These are phyloP conservation scores for Lypha dubia DNA, from an alignment of 2,888 invertebrate genomes.

Conservation along the genomic window DNA sequence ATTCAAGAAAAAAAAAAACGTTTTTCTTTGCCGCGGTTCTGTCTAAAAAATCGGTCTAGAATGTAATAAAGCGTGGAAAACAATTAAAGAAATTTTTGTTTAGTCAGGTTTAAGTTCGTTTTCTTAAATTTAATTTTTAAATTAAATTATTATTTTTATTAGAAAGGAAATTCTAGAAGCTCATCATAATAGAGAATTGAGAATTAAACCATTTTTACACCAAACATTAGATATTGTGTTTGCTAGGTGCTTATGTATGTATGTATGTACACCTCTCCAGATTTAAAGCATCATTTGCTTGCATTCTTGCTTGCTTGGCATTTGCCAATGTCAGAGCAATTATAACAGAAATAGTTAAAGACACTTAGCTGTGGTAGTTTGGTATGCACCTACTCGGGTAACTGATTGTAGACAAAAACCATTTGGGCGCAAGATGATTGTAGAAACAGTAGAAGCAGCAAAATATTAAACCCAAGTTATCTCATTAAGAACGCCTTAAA, in stretches of 20 bases:
- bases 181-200: too few species aligned
- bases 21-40: too few species aligned
- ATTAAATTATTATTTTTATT: too few species aligned
- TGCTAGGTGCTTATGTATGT: not conserved
- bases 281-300: constrained; percentile 50
- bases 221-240: too few species aligned
- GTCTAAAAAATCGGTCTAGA: too few species aligned
- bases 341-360: constrained; percentile 69
- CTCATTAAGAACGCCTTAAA: constrained; percentile 74
- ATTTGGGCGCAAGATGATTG: constrained; percentile 40
- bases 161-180: too few species aligned
- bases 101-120: too few species aligned
- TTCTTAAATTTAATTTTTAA: too few species aligned
- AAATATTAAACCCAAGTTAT: constrained; percentile 62
- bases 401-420: constrained; percentile 24
- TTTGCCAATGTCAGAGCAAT: constrained; percentile 72
- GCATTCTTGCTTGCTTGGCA: constrained; percentile 54
- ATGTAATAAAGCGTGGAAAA: too few species aligned
- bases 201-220: not conserved
- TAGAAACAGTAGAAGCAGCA: constrained; percentile 30
- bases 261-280: constrained; percentile 53
- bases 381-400: constrained; percentile 30
- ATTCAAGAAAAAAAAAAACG: too few species aligned
- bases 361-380: constrained; percentile 41
- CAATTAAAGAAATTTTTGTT: too few species aligned